phyloP scores from a whole-genome alignment of 2,113 vertebrate species.

The Lepidothrix coronata region DNA sequence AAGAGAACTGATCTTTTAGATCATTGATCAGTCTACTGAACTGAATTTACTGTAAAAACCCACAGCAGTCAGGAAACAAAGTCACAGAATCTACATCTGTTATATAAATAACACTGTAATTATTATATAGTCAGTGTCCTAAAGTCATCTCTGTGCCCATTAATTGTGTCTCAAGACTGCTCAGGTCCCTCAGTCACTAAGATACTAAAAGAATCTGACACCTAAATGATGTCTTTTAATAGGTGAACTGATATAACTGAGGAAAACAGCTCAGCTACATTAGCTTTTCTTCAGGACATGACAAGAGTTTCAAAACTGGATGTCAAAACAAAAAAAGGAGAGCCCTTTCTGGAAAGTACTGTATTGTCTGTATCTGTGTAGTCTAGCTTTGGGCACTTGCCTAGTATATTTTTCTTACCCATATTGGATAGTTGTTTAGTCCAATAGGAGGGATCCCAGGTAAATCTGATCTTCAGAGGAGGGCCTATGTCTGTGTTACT shows the following conservation, averaged over 20 bases:
- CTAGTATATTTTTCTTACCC: slow-evolving; percentile 71
- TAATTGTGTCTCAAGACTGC: neutral
- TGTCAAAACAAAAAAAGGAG: neutral
- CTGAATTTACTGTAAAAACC: neutral
- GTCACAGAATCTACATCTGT: neutral
- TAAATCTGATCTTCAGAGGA: slow-evolving; percentile 91
- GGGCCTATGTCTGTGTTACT: slow-evolving; percentile 79
- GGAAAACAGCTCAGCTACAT: neutral
- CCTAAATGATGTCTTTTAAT: neutral
- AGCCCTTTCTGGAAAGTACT: neutral
- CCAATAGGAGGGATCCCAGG: slow-evolving; percentile 98
- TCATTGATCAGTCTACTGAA: neutral
- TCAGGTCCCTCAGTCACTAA: neutral
- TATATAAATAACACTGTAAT: neutral
- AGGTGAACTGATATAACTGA: neutral
- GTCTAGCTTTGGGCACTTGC: neutral
- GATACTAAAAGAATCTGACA: neutral
- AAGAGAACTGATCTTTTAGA: neutral
- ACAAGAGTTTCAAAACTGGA: neutral
- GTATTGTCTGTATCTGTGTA: neutral
- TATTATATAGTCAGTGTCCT: neutral
- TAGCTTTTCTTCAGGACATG: neutral
- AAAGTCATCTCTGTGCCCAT: neutral
- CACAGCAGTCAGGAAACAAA: neutral
- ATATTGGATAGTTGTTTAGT: slow-evolving; percentile 90